Percentiles rank a stretch among this genome's conserved stretches.
These are phyloP conservation scores for Caenorhabditis latens DNA, from an alignment of 1,140 invertebrate genomes.

Conservation along the genomic window DNA sequence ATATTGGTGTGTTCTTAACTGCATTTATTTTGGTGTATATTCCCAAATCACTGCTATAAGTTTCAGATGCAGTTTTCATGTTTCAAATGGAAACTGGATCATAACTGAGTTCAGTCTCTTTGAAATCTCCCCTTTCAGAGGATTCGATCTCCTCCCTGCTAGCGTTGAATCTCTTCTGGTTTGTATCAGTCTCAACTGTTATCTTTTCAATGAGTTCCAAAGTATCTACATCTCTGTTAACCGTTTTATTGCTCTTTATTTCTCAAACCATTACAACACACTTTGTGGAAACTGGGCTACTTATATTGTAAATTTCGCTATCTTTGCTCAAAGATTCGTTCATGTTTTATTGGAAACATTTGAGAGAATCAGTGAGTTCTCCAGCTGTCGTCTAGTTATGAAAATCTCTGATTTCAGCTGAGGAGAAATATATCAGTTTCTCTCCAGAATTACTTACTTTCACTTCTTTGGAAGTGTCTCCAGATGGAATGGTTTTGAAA, in stretches of 20 bases:
- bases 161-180: neutral
- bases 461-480: neutral
- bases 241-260: neutral
- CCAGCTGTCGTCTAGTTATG: neutral
- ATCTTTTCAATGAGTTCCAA: slow-evolving; percentile 15
- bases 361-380: neutral
- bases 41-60: neutral
- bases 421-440: neutral
- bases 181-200: slow-evolving; percentile 13
- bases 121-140: neutral
- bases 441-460: neutral
- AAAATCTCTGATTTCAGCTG: neutral
- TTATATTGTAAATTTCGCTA: neutral
- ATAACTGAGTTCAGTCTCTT: no score
- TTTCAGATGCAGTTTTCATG: neutral
- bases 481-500: neutral
- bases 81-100: no score
- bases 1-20: neutral
- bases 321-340: neutral
- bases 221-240: neutral
- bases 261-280: neutral
- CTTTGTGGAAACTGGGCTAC: neutral
- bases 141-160: neutral
- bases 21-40: neutral
- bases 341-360: neutral